Conservation (phyloP, 2,888 invertebrate species). For the Actias luna region DNA sequence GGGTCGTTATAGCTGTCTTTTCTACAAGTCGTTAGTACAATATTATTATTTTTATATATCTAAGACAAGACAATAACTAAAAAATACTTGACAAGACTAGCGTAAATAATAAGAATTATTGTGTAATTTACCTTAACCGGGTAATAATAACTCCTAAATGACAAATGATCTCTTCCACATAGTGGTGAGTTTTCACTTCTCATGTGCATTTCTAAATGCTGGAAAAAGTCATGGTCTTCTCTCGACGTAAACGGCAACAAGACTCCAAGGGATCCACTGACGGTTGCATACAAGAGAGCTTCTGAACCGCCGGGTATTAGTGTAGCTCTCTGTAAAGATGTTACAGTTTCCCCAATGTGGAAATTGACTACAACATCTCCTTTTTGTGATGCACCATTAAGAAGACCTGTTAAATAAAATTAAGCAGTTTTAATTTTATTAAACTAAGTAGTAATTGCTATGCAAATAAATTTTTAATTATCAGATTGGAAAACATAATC, state of each 20-base stretch:
- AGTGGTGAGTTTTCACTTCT: conserved; percentile 97
- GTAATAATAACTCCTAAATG: conserved; percentile 98
- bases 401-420: conserved; percentile 82
- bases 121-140: conserved; percentile 90
- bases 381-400: conserved; percentile 99
- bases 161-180: conserved; percentile 98
- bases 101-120: not conserved
- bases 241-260: conserved; percentile 96
- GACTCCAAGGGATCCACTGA: conserved; percentile 96
- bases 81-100: no score
- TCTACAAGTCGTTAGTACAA: no score
- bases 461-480: not conserved
- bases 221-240: conserved; percentile 99
- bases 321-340: conserved; percentile 97
- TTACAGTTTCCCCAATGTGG: conserved; percentile 97
- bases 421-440: conserved; percentile 3
- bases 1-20: no score
- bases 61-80: no score
- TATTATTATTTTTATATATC: no score
- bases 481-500: conserved; percentile 64
- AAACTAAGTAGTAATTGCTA: not conserved
- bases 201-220: conserved; percentile 99
- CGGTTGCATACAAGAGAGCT: conserved; percentile 96
- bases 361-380: conserved; percentile 96
- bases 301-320: conserved; percentile 99